A percentile compares a stretch with the other conserved stretches of the same genome.
These are phyloP conservation scores for Tarsius wallacei DNA, from an alignment of 2,797 vertebrate genomes.

Conservation along the genomic window DNA sequence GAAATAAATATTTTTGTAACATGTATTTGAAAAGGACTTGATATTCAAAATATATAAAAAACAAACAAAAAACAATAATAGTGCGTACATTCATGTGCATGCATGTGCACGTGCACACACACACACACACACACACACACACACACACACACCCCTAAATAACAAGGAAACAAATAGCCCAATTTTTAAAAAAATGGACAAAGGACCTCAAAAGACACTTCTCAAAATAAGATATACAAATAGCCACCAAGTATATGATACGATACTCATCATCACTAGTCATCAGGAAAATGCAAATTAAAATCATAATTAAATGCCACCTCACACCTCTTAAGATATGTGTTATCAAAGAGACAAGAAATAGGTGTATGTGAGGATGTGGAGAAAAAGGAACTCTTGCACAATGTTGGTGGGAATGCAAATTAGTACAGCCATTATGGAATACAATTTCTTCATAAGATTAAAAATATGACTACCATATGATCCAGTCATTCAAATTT, in stretches of 20 bases:
- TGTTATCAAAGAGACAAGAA: not conserved
- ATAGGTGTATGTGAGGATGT: no score
- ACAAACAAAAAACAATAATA: no score
- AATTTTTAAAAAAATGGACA: not conserved
- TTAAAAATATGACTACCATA: not conserved
- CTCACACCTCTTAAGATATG: not conserved
- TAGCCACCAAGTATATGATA: not conserved
- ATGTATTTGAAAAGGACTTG: not conserved
- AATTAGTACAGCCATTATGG: not conserved
- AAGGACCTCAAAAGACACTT: not conserved
- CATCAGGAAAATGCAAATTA: not conserved
- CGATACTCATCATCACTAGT: not conserved
- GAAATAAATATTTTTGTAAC: not conserved
- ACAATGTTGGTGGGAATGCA: not conserved
- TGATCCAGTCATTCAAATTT: not conserved
- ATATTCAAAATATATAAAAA: not conserved
- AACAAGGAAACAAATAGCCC: not conserved
- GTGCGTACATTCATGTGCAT: no score
- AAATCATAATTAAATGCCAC: not conserved
- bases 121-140: no score
- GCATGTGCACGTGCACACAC: no score
- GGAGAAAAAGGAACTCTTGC: not conserved
- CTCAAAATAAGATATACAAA: not conserved
- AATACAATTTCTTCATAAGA: not conserved
- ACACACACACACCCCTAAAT: no score